These are phyloP conservation scores for Drosophila sturtevanti DNA, from an alignment of 1,140 invertebrate genomes.

Conservation along the genomic window DNA sequence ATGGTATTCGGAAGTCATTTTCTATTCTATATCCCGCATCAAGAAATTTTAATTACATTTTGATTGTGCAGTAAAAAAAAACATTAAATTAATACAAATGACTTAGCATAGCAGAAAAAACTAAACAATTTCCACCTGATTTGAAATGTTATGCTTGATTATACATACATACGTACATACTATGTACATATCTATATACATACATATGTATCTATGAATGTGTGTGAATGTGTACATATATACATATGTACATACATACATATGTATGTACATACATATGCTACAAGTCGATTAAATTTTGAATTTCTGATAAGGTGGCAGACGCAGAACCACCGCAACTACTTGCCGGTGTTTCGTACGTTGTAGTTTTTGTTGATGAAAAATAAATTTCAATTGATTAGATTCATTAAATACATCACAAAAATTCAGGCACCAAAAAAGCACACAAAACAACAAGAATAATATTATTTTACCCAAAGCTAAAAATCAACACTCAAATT, in stretches of 20 bases:
- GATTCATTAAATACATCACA: too few species aligned
- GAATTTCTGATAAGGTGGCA: conserved; percentile 2
- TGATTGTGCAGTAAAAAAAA: conserved; percentile 17
- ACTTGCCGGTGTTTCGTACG: neutral
- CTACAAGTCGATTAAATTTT: conserved; percentile 9
- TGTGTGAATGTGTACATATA: too few species aligned
- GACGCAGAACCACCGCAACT: neutral
- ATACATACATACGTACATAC: too few species aligned
- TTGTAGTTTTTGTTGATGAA: neutral
- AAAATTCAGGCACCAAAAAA: too few species aligned
- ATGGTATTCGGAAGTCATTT: conserved; percentile 37
- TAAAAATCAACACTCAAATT: too few species aligned
- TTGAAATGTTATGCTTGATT: conserved; percentile 1
- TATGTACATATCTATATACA: too few species aligned
- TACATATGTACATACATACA: too few species aligned
- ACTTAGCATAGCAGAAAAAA: neutral
- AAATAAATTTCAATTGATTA: neutral
- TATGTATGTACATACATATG: too few species aligned
- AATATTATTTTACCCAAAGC: too few species aligned
- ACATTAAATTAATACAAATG: conserved; percentile 16
- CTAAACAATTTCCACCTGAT: neutral
- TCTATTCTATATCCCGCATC: conserved; percentile 7
- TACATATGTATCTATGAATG: too few species aligned
- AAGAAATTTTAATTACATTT: conserved; percentile 58
- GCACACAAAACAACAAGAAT: too few species aligned